A percentile compares a stretch with the other conserved stretches of the same genome.
These are phyloP conservation scores for Agriopis aurantiaria DNA, from an alignment of 2,888 invertebrate species.

Conservation along the genomic window DNA sequence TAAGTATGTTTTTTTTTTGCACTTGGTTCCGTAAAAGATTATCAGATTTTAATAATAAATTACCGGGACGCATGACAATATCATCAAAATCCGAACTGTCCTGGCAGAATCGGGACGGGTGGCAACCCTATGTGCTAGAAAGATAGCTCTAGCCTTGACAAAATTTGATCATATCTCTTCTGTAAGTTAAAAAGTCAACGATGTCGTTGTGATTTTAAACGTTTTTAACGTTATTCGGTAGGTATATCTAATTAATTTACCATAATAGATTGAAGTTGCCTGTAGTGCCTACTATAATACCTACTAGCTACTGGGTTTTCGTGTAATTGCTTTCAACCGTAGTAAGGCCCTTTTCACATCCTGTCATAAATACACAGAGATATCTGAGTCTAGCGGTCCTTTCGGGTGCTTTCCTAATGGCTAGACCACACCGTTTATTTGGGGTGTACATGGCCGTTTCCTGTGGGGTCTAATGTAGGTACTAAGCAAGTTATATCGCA, in stretches of 20 bases:
- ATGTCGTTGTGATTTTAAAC: too few relatives aligned
- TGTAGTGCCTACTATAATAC: neutral
- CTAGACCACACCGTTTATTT: conserved; percentile 10
- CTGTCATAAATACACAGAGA: conserved; percentile 27
- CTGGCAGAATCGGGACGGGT: too few relatives aligned
- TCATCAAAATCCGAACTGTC: too few relatives aligned
- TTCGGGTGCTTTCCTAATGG: conserved; percentile 16
- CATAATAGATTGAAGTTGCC: neutral
- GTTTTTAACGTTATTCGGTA: neutral
- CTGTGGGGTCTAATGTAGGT: conserved; percentile 6
- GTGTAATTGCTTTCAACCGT: neutral
- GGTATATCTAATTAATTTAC: neutral
- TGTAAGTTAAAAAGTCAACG: too few relatives aligned
- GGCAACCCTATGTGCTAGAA: too few relatives aligned
- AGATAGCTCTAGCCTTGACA: too few relatives aligned
- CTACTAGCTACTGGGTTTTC: neutral
- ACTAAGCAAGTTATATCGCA: conserved; percentile 4
- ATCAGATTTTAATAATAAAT: too few relatives aligned
- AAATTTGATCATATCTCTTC: too few relatives aligned
- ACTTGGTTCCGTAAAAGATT: too few relatives aligned
- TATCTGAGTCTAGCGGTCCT: conserved; percentile 21
- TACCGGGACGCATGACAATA: too few relatives aligned
- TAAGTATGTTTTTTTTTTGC: too few relatives aligned
- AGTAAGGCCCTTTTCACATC: conserved; percentile 12
- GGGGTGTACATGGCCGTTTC: conserved; percentile 15